Evolutionary conservation across 2,113 vertebrate species (phyloP).

Genomic region (Vidua macroura): DNA sequence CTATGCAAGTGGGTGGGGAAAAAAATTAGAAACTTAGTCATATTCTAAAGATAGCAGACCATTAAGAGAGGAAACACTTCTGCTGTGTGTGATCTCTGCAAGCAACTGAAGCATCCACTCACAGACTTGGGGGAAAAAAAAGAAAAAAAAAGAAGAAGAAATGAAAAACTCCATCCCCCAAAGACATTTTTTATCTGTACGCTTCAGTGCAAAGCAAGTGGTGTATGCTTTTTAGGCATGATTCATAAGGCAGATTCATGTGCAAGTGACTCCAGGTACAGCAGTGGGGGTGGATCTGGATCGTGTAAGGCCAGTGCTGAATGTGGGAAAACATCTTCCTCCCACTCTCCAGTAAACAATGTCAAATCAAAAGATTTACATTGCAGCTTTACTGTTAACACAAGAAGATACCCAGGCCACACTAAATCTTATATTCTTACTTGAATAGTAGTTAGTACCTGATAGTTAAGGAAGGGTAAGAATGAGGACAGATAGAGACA

Average conservation of each 20-base stretch:
- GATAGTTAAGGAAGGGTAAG: background rate
- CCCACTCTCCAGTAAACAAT: background rate
- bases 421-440: background rate
- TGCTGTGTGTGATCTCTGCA: constrained; percentile 25
- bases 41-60: constrained; percentile 34
- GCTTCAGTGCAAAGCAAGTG: constrained; percentile 41
- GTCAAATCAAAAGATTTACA: background rate
- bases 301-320: background rate
- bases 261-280: constrained; percentile 42
- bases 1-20: constrained; percentile 33
- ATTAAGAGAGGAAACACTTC: constrained; percentile 41
- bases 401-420: background rate
- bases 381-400: background rate
- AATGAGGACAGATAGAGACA: background rate
- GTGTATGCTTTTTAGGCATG: constrained; percentile 34
- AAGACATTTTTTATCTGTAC: constrained; percentile 2
- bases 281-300: background rate
- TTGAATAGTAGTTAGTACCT: background rate
- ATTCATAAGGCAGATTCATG: constrained; percentile 45
- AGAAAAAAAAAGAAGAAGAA: too few relatives aligned
- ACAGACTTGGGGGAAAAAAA: background rate
- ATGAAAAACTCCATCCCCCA: background rate
- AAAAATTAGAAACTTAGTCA: constrained; percentile 36
- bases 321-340: background rate
- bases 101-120: constrained; percentile 24